Evolutionary conservation across 2,113 vertebrate species (phyloP).

Genomic region (Aspiorhynchus laticeps): DNA sequence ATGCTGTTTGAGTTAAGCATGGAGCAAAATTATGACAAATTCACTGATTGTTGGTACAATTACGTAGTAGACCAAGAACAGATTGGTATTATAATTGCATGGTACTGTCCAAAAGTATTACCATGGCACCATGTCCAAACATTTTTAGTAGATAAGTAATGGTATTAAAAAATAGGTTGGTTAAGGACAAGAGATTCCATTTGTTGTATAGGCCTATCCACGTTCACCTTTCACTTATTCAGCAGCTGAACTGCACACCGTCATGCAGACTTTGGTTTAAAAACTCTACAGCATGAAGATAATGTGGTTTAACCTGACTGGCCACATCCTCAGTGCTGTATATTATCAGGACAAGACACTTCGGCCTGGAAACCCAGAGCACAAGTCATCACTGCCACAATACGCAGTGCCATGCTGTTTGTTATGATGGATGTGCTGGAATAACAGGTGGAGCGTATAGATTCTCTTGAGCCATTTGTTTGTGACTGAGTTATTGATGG

Average conservation of each 20-base stretch:
- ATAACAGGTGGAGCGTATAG: slow-evolving; percentile 5
- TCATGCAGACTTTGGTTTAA: neutral
- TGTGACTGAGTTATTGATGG: slow-evolving; percentile 34
- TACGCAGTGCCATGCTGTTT: slow-evolving; percentile 46
- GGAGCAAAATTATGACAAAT: neutral
- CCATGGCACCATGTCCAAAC: neutral
- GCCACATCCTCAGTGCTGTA: slow-evolving; percentile 12
- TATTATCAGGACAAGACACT: slow-evolving; percentile 38
- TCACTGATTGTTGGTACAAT: neutral
- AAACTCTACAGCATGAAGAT: slow-evolving; percentile 55
- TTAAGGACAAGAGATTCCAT: neutral
- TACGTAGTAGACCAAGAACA: neutral
- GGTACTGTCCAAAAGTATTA: neutral
- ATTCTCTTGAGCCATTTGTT: slow-evolving; percentile 33
- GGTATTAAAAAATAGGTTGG: neutral
- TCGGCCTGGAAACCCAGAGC: slow-evolving; percentile 9
- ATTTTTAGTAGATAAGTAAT: neutral
- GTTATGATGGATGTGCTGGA: slow-evolving; percentile 6
- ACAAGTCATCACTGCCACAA: slow-evolving; percentile 46
- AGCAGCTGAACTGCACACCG: neutral
- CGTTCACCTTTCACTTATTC: neutral
- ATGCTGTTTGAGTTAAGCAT: neutral
- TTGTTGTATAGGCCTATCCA: neutral
- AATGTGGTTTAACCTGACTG: slow-evolving; percentile 52
- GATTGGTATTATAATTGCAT: neutral